Evolutionary conservation across 2,113 vertebrate species (phyloP).

Genomic region (Ptilorrhoa leucosticta): DNA sequence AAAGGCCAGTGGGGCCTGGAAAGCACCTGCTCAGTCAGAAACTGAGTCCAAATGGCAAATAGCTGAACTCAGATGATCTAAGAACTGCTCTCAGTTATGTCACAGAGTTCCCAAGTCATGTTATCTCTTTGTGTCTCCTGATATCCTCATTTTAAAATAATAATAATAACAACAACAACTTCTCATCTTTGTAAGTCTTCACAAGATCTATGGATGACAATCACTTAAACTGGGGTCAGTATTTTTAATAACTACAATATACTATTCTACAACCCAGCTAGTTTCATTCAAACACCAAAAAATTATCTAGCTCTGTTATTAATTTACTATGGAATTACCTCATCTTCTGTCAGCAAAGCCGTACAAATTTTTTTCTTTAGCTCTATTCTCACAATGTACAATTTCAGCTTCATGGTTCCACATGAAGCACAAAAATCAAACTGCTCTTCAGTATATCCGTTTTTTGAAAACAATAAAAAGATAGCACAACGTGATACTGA

Average conservation of each 20-base stretch:
- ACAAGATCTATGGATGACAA: background rate
- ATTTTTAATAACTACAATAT: background rate
- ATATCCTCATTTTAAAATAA: background rate
- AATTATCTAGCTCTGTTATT: background rate
- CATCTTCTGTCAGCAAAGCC: background rate
- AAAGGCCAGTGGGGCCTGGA: background rate
- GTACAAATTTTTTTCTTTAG: background rate
- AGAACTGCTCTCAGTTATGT: background rate
- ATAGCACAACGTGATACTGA: background rate
- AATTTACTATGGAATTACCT: background rate
- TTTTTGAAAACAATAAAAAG: background rate
- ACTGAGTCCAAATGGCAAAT: background rate
- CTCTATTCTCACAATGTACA: background rate
- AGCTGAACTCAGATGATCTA: background rate
- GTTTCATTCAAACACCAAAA: background rate
- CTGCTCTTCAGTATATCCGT: background rate
- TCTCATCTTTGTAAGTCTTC: background rate
- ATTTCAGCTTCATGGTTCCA: background rate
- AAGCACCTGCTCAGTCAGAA: background rate
- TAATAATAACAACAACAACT: background rate
- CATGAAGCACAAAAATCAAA: background rate
- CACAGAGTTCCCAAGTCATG: background rate
- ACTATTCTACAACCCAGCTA: background rate
- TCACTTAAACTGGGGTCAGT: background rate
- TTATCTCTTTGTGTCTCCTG: background rate